These are phyloP conservation scores for Criorhina ranunculi DNA, from an alignment of 2,888 invertebrate genomes.

Conservation along the genomic window DNA sequence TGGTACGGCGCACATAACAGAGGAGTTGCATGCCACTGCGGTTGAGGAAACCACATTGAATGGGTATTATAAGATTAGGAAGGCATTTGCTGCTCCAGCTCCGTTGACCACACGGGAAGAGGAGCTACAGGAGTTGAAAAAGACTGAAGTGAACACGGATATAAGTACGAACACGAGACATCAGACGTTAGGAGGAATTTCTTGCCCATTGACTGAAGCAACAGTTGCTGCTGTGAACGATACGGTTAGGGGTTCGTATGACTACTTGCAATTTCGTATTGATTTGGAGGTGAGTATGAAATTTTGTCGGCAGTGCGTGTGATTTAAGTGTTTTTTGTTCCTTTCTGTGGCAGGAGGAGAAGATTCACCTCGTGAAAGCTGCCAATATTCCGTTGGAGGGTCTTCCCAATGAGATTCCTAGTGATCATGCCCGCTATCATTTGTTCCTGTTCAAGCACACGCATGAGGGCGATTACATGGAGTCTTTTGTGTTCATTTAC, in stretches of 20 bases:
- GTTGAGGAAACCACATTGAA: conserved; percentile 92
- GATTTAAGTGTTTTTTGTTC: conserved; percentile 70
- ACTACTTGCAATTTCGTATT: conserved; percentile 96
- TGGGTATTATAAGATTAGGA: conserved; percentile 92
- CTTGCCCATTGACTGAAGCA: conserved; percentile 94
- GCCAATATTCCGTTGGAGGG: conserved; percentile 88
- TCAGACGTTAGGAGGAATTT: conserved; percentile 95
- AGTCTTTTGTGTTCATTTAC: conserved; percentile 97
- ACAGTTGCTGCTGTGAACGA: conserved; percentile 91
- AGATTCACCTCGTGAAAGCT: conserved; percentile 92
- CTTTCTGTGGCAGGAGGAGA: conserved; percentile 87
- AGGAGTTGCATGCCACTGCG: conserved; percentile 96
- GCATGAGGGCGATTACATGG: conserved; percentile 95
- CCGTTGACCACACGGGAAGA: conserved; percentile 95
- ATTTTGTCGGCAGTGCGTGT: neutral
- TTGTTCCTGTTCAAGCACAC: conserved; percentile 94
- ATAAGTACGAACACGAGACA: conserved; percentile 93
- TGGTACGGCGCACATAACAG: conserved; percentile 96
- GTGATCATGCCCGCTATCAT: conserved; percentile 92
- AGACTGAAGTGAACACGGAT: conserved; percentile 89
- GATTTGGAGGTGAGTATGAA: conserved; percentile 86
- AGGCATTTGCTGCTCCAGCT: conserved; percentile 92
- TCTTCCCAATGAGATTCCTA: conserved; percentile 92
- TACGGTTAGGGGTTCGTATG: conserved; percentile 90
- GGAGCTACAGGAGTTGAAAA: conserved; percentile 91